Evolutionary conservation across 2,113 vertebrate genomes (phyloP), one percentile per base, ranked within the genome.

Genomic region (Chloropsis hardwickii): DNA sequence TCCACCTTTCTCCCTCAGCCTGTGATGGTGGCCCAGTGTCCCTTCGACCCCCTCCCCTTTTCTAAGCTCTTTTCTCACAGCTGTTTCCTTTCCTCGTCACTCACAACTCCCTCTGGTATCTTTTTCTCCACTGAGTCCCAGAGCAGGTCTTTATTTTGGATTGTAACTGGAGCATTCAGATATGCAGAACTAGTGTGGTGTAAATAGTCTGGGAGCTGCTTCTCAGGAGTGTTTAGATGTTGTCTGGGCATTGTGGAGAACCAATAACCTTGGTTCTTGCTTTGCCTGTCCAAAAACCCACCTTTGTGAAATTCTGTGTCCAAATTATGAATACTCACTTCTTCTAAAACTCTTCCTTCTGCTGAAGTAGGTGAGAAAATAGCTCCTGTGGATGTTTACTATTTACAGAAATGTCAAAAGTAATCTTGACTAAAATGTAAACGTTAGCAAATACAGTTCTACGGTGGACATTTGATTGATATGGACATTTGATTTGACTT

Each of bases 51-150:
- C 5, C 0, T 2, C 80, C 22, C 22, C 54, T 84, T 53, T 40
- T 35, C 35, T 62, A 37, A 13, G 11, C 0, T 0, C 35, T 82
- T 12, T 35, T 25, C 67, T 58, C 47, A 71, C 1, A 4, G 6
- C 8, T 31, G 4, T 60, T 87, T 51, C 22, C n/a, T 60, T 44
- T 57, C 5, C 24, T 27, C 8, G 5, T 23, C 1, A 3, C 27
- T 82, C 15, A 8, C 35, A 10, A 50, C 15, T 76, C 11, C 22
- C 27, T 69, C 21, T 60, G 21, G 7, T 22, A 56, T 31, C 40
- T 69, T 80, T n/a, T 92, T 92, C 23, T 80, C 44, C n/a, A 11
- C 50, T 7, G 45, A 69, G 44, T 39, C 35, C 35, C n/a, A 28
- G 24, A 66, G n/a, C 5, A 64, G 14, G 22, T 45, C 29, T 29